A percentile compares a stretch with the other conserved stretches of the same genome.
Evolutionary conservation across 2,888 invertebrate species (phyloP).

Genomic region (Cylloceria caligata): DNA sequence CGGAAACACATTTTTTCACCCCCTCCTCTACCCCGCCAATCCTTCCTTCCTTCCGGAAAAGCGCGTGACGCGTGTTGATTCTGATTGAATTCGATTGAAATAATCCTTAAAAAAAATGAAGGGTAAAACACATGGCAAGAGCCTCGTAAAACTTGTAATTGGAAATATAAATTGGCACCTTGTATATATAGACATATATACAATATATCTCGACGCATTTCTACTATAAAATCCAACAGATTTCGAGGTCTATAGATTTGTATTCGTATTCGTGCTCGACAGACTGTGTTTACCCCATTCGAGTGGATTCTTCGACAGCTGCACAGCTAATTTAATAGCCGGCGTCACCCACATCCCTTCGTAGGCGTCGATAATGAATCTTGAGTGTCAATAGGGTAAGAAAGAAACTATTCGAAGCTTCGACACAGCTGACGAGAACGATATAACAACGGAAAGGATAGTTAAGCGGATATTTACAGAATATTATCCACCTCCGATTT

Average conservation of each 20-base stretch:
- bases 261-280: slow-evolving; percentile 5
- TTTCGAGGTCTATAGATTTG: slow-evolving; percentile 6
- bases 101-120: slow-evolving; percentile 36
- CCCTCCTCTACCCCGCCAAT: neutral
- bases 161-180: slow-evolving; percentile 30
- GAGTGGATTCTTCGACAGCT: slow-evolving; percentile 41
- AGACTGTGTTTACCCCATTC: slow-evolving; percentile 16
- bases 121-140: neutral
- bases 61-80: neutral
- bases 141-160: slow-evolving; percentile 12
- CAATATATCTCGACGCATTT: neutral
- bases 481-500: slow-evolving; percentile 68
- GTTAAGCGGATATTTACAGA: slow-evolving; percentile 69
- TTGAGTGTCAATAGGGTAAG: slow-evolving; percentile 29
- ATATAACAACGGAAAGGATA: slow-evolving; percentile 21
- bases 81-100: slow-evolving; percentile 42
- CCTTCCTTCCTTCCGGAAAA: neutral
- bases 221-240: neutral
- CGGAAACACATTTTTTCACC: slow-evolving; percentile 16
- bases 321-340: slow-evolving; percentile 24
- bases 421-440: slow-evolving; percentile 7
- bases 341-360: neutral
- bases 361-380: slow-evolving; percentile 20
- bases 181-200: neutral
- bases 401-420: neutral